Base-by-base conservation (phyloP, 2,888 invertebrate genomes). In the Lysandra coridon region DNA sequence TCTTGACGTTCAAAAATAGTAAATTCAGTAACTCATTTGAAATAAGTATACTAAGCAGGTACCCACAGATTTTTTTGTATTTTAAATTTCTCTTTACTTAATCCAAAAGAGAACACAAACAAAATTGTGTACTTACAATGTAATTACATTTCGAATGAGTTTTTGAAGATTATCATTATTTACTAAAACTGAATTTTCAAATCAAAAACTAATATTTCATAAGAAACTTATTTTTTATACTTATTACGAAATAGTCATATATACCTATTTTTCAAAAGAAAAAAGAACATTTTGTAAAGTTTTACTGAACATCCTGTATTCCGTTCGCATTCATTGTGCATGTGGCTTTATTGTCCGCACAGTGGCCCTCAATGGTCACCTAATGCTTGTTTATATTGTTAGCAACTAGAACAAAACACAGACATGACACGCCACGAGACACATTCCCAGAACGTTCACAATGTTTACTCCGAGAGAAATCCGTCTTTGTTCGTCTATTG, bases 381-480 rank as follows among this genome's bases (percentile, higher is more conserved):
- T 90, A 90, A 90, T 89, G 87, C 87, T 82, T 89, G 88, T 90
- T 89, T 88, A 88, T 84, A 87, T 91, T 91, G 91, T 91, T 87
- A 86, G 84, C 82, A 75, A 80, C 80, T 85, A 88, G 89, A 89
- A 90, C 90, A 91, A 90, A 83, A 83, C 84, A 82, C 82, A 82
- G 83, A 83, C 83, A 83, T 84, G 81, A 82, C 82, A 83, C 77
- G 83, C 85, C 81, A 78, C 82, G 64, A 49, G 78, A 78, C 82
- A 78, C 81, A 80, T 84, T 84, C 83, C 60, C 30, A 80, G 84
- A 84, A 84, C 81, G 79, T 69, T 69, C 33, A 69, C 69, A 69
- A 69, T 69, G 69, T 69, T 69, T 69, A 69, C 69, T 33, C 69
- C 17, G 69, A 14, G 33, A 69, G 14, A 69, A 17, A 37, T 69